These are phyloP conservation scores for Anthopleura xanthogrammica DNA, from an alignment of 92 coral and sea anemone species.

Conservation along the genomic window DNA sequence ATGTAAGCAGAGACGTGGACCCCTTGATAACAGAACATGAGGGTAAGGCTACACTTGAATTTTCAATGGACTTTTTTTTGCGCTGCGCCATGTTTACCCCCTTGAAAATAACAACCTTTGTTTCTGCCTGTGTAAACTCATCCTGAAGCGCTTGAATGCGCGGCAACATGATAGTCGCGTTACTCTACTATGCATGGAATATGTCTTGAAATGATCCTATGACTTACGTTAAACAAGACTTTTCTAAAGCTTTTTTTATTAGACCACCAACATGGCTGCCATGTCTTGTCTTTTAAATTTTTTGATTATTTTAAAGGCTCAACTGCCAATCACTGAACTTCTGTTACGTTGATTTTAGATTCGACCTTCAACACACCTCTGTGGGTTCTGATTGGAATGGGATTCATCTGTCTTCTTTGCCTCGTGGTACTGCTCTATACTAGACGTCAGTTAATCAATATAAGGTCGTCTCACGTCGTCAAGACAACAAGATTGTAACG, in stretches of 20 bases:
- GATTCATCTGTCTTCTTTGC: conserved; percentile 29
- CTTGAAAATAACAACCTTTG: no score
- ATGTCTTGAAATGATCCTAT: no score
- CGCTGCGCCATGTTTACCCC: no score
- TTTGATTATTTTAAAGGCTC: no score
- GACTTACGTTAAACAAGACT: no score
- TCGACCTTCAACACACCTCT: not conserved
- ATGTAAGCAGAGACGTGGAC: conserved; percentile 11
- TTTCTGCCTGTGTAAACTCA: no score
- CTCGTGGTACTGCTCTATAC: conserved; percentile 35
- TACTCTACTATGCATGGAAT: no score
- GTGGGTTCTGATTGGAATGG: conserved; percentile 42
- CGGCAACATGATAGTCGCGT: no score
- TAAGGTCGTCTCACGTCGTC: conserved; percentile 7
- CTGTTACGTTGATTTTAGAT: conserved; percentile 9
- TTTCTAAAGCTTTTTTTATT: no score
- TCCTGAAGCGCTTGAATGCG: no score
- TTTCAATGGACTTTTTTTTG: not conserved
- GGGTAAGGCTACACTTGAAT: not conserved
- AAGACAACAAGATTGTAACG: conserved; percentile 24
- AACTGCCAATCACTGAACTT: not conserved
- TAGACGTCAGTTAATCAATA: conserved; percentile 18
- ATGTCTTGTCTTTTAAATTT: no score
- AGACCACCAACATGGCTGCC: no score
- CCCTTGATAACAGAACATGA: not conserved